A percentile compares a stretch with the other conserved stretches of the same genome.
These are phyloP conservation scores for Onychomys torridus DNA, from an alignment of 2,797 vertebrate genomes.

Conservation along the genomic window DNA sequence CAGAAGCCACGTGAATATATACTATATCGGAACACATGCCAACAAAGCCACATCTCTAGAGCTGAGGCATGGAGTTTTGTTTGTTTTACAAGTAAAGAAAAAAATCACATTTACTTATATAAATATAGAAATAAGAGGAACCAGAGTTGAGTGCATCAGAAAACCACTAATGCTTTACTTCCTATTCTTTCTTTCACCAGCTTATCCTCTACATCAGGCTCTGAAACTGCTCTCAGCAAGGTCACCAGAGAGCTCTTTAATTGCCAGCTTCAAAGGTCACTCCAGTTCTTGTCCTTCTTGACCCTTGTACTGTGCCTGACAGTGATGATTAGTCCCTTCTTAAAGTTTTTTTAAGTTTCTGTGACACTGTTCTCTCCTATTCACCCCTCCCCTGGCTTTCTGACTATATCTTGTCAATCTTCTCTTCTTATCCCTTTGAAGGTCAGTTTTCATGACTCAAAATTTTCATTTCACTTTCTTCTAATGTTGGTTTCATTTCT, in stretches of 20 bases:
- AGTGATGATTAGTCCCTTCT: conserved; percentile 51
- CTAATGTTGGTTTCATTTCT: neutral
- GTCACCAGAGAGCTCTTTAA: conserved; percentile 62
- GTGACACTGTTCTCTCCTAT: conserved; percentile 5
- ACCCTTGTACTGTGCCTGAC: conserved; percentile 62
- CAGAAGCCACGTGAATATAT: neutral
- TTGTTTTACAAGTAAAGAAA: neutral
- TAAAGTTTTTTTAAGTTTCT: conserved; percentile 15
- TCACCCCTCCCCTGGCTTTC: conserved; percentile 3
- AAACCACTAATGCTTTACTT: neutral
- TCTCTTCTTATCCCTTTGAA: neutral
- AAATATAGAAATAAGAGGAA: neutral
- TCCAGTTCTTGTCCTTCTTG: conserved; percentile 60
- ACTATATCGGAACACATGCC: neutral
- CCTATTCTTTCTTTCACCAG: conserved; percentile 12
- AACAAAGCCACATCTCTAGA: neutral
- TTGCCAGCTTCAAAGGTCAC: conserved; percentile 62
- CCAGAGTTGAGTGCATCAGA: neutral
- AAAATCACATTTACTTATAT: neutral
- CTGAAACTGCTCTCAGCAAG: conserved; percentile 35
- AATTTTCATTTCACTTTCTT: conserved; percentile 36
- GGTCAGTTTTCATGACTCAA: neutral
- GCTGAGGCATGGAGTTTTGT: neutral
- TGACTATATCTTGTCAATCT: neutral
- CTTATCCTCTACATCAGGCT: neutral